Conservation (phyloP, 2,888 invertebrate species). For the Zaprionus obscuricornis region DNA sequence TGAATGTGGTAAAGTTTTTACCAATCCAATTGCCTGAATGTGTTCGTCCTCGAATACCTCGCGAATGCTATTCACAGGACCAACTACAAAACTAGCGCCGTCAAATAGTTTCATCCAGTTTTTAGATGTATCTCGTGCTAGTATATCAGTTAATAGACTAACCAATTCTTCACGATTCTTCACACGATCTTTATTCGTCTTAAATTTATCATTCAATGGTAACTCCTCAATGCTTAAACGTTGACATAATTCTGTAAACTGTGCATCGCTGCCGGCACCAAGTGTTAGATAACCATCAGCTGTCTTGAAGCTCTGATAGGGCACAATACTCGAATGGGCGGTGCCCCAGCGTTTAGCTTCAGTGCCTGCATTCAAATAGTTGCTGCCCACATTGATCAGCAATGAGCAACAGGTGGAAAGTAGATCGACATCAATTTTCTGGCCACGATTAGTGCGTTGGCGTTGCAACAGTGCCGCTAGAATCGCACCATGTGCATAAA, state of each 20-base stretch:
- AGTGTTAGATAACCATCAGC: constrained; percentile 93
- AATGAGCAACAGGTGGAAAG: constrained; percentile 95
- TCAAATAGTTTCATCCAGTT: constrained; percentile 91
- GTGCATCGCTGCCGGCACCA: constrained; percentile 93
- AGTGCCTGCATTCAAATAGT: constrained; percentile 93
- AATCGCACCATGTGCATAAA: constrained; percentile 97
- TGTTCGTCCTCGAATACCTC: constrained; percentile 96
- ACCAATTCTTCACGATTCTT: constrained; percentile 89
- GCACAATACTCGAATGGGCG: constrained; percentile 96
- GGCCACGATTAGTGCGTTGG: constrained; percentile 90
- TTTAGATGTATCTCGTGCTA: constrained; percentile 87
- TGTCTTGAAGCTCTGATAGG: constrained; percentile 95
- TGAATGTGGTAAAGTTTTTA: constrained; percentile 89
- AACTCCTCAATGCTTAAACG: constrained; percentile 86
- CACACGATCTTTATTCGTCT: constrained; percentile 90
- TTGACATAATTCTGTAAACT: constrained; percentile 90
- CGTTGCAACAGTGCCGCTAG: constrained; percentile 94
- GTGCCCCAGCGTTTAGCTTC: constrained; percentile 95
- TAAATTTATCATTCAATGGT: constrained; percentile 86
- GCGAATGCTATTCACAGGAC: constrained; percentile 93
- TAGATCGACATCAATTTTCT: constrained; percentile 97
- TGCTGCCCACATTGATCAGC: constrained; percentile 94
- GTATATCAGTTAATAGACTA: constrained; percentile 85
- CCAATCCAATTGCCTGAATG: constrained; percentile 88
- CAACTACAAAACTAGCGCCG: constrained; percentile 92